Evolutionary conservation across 2,113 vertebrate genomes (phyloP).

Genomic region (Greenwoodochromis staneri): DNA sequence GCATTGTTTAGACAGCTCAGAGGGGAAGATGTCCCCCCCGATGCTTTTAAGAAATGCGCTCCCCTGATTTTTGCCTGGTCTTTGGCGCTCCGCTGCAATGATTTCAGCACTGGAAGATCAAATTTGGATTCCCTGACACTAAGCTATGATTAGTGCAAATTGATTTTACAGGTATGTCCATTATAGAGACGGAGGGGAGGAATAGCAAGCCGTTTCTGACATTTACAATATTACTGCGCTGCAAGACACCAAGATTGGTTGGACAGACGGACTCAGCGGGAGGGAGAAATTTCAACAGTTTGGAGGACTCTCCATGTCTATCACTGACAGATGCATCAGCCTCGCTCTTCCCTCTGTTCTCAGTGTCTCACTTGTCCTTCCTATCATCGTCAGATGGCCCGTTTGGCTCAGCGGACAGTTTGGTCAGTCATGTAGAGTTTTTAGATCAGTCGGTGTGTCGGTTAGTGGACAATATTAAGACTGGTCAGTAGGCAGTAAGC

Average conservation of each 20-base stretch:
- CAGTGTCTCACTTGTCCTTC: neutral
- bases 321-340: slow-evolving; percentile 75
- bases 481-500: neutral
- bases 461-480: neutral
- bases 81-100: neutral
- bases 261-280: slow-evolving; percentile 28
- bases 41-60: slow-evolving; percentile 22
- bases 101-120: slow-evolving; percentile 21
- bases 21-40: neutral
- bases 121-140: slow-evolving; percentile 4
- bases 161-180: slow-evolving; percentile 29
- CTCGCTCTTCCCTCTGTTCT: slow-evolving; percentile 22
- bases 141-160: slow-evolving; percentile 21
- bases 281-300: slow-evolving; percentile 32
- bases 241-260: slow-evolving; percentile 17
- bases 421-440: neutral
- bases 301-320: slow-evolving; percentile 51
- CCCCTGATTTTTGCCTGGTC: neutral
- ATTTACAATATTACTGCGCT: slow-evolving; percentile 35
- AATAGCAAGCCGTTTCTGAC: slow-evolving; percentile 2
- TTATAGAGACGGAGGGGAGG: slow-evolving; percentile 2
- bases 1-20: slow-evolving; percentile 4
- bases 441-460: neutral
- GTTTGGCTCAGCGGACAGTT: neutral
- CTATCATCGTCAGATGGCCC: slow-evolving; percentile 33